phyloP scores from a whole-genome alignment of 2,797 vertebrate genomes.

The Lithobates sylvaticus region DNA sequence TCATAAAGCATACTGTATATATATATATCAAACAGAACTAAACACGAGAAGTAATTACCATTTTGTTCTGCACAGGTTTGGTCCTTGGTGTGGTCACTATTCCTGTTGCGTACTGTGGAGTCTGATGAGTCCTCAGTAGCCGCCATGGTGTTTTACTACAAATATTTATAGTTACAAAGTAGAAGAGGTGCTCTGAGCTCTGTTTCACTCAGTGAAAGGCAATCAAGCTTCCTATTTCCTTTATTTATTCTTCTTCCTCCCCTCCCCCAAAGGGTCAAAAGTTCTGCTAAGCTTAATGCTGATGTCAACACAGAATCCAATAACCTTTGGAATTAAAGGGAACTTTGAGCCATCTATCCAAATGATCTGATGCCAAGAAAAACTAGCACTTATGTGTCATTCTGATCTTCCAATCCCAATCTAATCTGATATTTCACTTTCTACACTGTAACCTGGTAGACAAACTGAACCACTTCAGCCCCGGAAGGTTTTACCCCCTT shows the following conservation, averaged over 20 bases:
- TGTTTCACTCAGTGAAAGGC: background rate
- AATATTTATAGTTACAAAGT: constrained; percentile 3
- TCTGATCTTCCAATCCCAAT: background rate
- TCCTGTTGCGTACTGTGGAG: constrained; percentile 9
- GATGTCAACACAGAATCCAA: background rate
- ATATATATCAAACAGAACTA: background rate
- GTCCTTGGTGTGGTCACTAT: background rate
- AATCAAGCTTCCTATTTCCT: background rate
- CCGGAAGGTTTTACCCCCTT: too few species aligned
- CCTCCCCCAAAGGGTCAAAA: background rate
- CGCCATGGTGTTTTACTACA: constrained; percentile 35
- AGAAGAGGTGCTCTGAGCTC: constrained; percentile 1
- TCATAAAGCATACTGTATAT: too few species aligned
- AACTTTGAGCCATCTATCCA: constrained; percentile 39
- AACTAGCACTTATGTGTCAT: background rate
- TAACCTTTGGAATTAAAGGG: constrained; percentile 51
- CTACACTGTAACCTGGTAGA: background rate
- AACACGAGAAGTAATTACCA: constrained; percentile 20
- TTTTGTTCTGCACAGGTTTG: background rate
- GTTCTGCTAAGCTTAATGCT: background rate
- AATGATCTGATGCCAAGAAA: constrained; percentile 39
- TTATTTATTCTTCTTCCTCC: background rate
- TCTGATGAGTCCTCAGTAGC: constrained; percentile 3
- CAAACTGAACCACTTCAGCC: background rate
- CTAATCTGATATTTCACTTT: constrained; percentile 30